phyloP scores from a whole-genome alignment of 1,140 invertebrate genomes.

The Drosophila ambigua region DNA sequence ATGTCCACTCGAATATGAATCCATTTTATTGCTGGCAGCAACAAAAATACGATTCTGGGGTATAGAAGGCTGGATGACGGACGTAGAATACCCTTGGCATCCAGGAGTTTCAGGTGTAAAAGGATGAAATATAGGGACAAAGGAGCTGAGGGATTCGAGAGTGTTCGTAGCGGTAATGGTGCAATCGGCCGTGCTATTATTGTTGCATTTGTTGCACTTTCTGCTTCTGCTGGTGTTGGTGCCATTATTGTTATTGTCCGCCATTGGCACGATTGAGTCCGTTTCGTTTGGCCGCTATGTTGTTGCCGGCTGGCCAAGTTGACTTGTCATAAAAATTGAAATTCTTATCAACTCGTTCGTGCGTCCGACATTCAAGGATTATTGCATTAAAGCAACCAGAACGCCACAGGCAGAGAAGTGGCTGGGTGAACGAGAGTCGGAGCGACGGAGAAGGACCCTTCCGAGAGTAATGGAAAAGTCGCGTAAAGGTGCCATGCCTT shows the following conservation, averaged over 20 bases:
- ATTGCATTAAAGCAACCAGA: constrained; percentile 69
- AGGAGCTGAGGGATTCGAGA: constrained; percentile 14
- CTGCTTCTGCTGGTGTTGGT: constrained; percentile 7
- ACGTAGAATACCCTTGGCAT: too few species aligned
- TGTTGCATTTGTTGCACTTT: constrained; percentile 17
- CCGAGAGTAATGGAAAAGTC: constrained; percentile 51
- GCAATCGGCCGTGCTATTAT: constrained; percentile 80
- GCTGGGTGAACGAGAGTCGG: neutral
- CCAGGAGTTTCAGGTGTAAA: neutral
- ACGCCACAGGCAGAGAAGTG: constrained; percentile 14
- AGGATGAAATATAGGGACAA: constrained; percentile 11
- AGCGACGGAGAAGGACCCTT: neutral
- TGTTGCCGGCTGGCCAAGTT: constrained; percentile 54
- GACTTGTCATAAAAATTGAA: constrained; percentile 83
- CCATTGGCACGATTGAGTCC: constrained; percentile 59
- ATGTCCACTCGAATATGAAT: too few species aligned
- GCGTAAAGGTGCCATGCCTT: constrained; percentile 41
- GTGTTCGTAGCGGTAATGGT: constrained; percentile 57
- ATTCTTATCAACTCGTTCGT: constrained; percentile 81
- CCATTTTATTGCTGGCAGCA: too few species aligned
- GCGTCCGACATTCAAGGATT: constrained; percentile 75
- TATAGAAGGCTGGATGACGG: too few species aligned
- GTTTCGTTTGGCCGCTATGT: constrained; percentile 53
- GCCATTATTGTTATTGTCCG: constrained; percentile 40
- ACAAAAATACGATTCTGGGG: too few species aligned